Base-by-base conservation (phyloP, 64 coral and sea anemone genomes). In the Acropora tenuis region DNA sequence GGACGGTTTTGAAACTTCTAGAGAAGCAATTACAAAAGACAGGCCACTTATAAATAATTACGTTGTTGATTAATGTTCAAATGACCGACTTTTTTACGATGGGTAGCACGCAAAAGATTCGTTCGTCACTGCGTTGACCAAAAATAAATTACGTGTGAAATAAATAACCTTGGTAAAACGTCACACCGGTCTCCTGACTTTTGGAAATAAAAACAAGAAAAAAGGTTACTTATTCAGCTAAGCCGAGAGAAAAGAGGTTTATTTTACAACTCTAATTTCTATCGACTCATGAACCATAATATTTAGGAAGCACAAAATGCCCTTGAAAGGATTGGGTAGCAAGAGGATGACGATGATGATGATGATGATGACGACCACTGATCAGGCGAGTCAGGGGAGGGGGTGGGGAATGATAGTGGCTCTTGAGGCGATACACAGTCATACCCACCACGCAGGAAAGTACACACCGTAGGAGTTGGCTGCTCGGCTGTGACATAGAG, bases 381-480 rank as follows among this genome's bases (percentile, higher is more conserved):
- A 42, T 93, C 94, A 18, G 97, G 97, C 3, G 97, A 98, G 43
- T 98, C 93, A 1, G 96, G 94, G 45, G 97, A 96, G 2, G 97
- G 94, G 0, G 97, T 96, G 43, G 93, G 92, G 77, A 94, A 91
- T 1, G 94, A 90, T 5, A 94, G 74, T 41, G 88, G 67, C 88
- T 95, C 91, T 75, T 93, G 97, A 20, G 94, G 91, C 46, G 94
- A 93, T 8, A 87, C 73, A 18, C 73, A 63, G 20, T 86, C 80
- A 73, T 90, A 93, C n/a, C 79, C 83, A 8, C 44, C 81, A 17
- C 13, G 60, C 48, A 80, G 53, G 40, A 89, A 91, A 10, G 91
- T 87, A 45, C 93, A 74, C 41, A 80, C 90, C 30, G 30, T 30
- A 30, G 30, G 30, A 68, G 87, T 61, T 61, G 43, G 78, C 58